Evolutionary conservation across 2,888 invertebrate genomes (phyloP).

Genomic region (Sphaeridia pumilis): DNA sequence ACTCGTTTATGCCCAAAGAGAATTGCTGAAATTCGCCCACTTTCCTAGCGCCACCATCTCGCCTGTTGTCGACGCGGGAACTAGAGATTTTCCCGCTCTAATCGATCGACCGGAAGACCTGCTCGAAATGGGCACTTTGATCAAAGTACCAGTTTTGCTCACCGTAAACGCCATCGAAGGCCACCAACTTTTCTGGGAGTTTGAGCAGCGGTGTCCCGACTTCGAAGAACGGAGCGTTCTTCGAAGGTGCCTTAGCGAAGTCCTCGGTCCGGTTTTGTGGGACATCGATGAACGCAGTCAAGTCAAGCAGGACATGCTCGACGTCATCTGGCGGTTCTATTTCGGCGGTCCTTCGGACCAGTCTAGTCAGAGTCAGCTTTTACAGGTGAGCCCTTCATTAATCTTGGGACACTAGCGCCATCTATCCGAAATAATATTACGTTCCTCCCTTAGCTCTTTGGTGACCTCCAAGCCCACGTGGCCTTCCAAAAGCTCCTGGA

Average conservation of each 20-base stretch:
- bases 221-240: conserved; percentile 18
- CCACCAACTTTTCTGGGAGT: conserved; percentile 27
- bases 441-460: too few species aligned
- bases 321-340: conserved; percentile 32
- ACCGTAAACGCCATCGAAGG: conserved; percentile 30
- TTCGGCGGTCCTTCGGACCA: too few species aligned
- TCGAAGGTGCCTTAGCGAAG: conserved; percentile 10
- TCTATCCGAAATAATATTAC: too few species aligned
- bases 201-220: conserved; percentile 13
- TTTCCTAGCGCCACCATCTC: conserved; percentile 20
- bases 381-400: too few species aligned
- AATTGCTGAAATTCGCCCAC: conserved; percentile 21
- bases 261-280: conserved; percentile 20
- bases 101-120: conserved; percentile 18
- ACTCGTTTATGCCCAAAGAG: conserved; percentile 22
- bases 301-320: conserved; percentile 23
- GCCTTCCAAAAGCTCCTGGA: conserved; percentile 6
- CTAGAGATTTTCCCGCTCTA: conserved; percentile 16
- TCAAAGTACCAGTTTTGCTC: conserved; percentile 25
- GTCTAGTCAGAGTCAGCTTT: too few species aligned
- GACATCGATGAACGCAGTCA: conserved; percentile 14
- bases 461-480: conserved; percentile 11
- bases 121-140: conserved; percentile 20
- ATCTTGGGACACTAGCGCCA: too few species aligned
- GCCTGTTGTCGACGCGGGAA: conserved; percentile 24